Percentiles rank a stretch among this genome's conserved stretches.
Conservation (phyloP, 1,140 invertebrate species). For the Melipona quadrifasciata region DNA sequence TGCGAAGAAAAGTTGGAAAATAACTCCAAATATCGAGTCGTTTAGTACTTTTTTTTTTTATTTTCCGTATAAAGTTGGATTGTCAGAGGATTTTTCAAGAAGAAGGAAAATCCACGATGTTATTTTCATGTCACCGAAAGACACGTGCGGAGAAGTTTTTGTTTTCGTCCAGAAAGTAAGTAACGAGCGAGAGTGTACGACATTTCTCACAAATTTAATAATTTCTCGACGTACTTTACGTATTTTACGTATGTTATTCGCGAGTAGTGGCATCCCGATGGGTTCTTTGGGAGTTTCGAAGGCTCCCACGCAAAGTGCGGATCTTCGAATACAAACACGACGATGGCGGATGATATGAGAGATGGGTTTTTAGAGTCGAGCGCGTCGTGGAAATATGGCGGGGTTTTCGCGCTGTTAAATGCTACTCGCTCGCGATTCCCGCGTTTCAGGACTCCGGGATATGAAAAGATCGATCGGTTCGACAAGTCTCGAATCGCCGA, state of each 20-base stretch:
- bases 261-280: neutral
- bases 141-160: too few relatives aligned
- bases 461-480: neutral
- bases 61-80: too few relatives aligned
- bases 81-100: too few relatives aligned
- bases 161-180: too few relatives aligned
- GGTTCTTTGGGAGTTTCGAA: slow-evolving; percentile 11
- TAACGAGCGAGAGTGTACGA: too few relatives aligned
- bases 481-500: too few relatives aligned
- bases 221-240: neutral
- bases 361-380: neutral
- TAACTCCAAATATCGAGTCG: too few relatives aligned
- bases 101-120: neutral
- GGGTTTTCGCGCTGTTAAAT: neutral
- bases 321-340: slow-evolving; percentile 1
- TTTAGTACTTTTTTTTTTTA: too few relatives aligned
- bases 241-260: neutral
- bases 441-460: neutral
- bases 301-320: neutral
- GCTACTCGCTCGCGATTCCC: neutral
- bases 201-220: too few relatives aligned
- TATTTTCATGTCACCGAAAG: too few relatives aligned
- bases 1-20: too few relatives aligned
- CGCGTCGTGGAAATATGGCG: neutral
- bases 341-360: neutral